Evolutionary conservation across 1,140 invertebrate genomes (phyloP).

Genomic region (Mizuhopecten yessoensis): DNA sequence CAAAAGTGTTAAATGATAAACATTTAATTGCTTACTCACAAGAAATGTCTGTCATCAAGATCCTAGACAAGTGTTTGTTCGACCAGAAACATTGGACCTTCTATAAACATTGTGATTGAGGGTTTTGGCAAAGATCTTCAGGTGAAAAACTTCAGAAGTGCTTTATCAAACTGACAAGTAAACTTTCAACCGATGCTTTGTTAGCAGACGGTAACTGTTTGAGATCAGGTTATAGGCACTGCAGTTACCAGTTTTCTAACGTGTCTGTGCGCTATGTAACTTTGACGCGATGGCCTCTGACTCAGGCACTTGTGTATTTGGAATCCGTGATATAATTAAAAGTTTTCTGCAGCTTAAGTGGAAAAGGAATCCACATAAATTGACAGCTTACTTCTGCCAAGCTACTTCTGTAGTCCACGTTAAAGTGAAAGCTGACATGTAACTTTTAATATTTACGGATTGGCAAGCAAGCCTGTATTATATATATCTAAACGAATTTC

Average conservation of each 20-base stretch:
- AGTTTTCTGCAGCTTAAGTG: conserved; percentile 4
- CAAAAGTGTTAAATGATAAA: not conserved
- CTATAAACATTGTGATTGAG: not conserved
- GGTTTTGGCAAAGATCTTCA: not conserved
- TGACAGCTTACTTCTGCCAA: conserved; percentile 17
- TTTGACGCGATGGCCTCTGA: conserved; percentile 31
- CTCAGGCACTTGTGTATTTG: not conserved
- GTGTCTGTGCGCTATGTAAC: not conserved
- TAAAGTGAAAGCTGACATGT: not conserved
- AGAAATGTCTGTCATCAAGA: not conserved
- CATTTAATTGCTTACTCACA: not conserved
- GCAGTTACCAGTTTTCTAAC: not conserved
- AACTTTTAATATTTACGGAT: not conserved
- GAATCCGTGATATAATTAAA: conserved; percentile 33
- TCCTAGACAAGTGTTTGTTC: not conserved
- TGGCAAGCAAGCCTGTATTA: not conserved
- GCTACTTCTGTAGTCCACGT: not conserved
- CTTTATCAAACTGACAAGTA: conserved; percentile 3
- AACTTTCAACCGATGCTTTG: not conserved
- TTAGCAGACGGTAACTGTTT: not conserved
- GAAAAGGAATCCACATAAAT: conserved; percentile 13
- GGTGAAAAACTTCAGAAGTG: not conserved
- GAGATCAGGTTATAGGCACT: conserved; percentile 1
- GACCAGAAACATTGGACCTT: not conserved
- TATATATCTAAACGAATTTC: too few relatives aligned